Conservation (phyloP, 2,888 invertebrate species). For the Plutella xylostella region DNA sequence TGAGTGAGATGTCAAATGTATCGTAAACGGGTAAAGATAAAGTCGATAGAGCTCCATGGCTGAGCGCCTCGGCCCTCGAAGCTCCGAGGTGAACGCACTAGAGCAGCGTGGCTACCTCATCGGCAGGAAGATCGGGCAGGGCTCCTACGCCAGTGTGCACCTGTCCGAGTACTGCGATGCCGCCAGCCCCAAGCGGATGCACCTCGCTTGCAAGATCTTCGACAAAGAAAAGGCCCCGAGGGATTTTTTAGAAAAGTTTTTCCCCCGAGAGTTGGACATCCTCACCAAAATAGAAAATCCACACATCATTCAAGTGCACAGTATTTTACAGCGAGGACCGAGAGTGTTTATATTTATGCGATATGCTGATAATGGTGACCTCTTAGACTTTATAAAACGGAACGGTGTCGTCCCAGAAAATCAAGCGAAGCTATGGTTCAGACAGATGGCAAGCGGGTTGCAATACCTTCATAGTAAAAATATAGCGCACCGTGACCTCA, state of each 20-base stretch:
- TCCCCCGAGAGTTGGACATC: conserved; percentile 92
- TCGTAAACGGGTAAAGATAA: conserved; percentile 68
- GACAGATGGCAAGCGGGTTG: conserved; percentile 86
- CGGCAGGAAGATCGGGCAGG: conserved; percentile 90
- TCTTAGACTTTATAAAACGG: conserved; percentile 85
- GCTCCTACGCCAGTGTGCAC: conserved; percentile 92
- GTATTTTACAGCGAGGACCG: conserved; percentile 84
- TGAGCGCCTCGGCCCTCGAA: conserved; percentile 80
- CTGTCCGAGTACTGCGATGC: conserved; percentile 85
- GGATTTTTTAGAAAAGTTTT: conserved; percentile 93
- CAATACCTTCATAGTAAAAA: conserved; percentile 87
- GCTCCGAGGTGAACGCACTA: conserved; percentile 87
- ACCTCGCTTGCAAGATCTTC: conserved; percentile 91
- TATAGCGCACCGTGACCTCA: conserved; percentile 92
- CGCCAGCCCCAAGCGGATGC: conserved; percentile 76
- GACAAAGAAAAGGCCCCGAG: conserved; percentile 89
- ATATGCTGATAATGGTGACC: conserved; percentile 90
- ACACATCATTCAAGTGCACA: conserved; percentile 90
- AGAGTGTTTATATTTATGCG: conserved; percentile 93
- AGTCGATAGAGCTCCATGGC: conserved; percentile 73
- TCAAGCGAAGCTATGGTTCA: conserved; percentile 86
- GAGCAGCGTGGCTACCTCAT: conserved; percentile 87
- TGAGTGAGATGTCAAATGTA: conserved; percentile 69
- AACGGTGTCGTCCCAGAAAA: conserved; percentile 82
- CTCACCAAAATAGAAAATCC: conserved; percentile 90